These are phyloP conservation scores for Tridacna crocea DNA, from an alignment of 2,888 invertebrate genomes.

Conservation along the genomic window DNA sequence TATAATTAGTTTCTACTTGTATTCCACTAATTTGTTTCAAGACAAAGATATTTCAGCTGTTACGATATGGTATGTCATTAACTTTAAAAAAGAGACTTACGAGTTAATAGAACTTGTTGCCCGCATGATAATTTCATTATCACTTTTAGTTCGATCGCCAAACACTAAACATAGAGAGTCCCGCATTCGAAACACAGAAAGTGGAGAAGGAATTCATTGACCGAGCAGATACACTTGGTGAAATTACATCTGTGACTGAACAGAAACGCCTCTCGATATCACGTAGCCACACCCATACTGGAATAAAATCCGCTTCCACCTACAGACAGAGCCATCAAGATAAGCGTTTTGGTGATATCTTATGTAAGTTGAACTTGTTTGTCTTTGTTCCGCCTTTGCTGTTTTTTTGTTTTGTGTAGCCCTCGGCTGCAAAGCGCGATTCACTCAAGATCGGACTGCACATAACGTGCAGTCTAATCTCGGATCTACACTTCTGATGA, in stretches of 20 bases:
- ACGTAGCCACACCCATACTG: constrained; percentile 64
- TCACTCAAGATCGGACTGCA: no score
- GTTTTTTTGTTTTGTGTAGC: no score
- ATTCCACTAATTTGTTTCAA: no score
- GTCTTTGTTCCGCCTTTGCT: not conserved
- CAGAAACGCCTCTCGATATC: constrained; percentile 55
- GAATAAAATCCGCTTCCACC: constrained; percentile 51
- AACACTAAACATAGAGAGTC: constrained; percentile 59
- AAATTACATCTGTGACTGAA: constrained; percentile 50
- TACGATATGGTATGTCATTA: no score
- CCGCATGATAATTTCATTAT: not conserved
- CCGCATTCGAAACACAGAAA: constrained; percentile 58
- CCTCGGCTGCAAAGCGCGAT: no score
- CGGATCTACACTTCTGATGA: no score
- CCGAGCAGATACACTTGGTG: constrained; percentile 47
- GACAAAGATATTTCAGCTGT: no score
- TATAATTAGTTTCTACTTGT: no score
- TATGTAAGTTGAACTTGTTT: constrained; percentile 48
- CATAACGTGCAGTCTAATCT: no score
- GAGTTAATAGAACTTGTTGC: no score
- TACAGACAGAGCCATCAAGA: constrained; percentile 50
- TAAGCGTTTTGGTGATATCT: constrained; percentile 59
- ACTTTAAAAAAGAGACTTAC: no score
- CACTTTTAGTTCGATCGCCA: constrained; percentile 52
- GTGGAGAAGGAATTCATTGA: constrained; percentile 55